Evolutionary conservation across 2,797 vertebrate genomes (phyloP), one percentile per base, ranked within the genome.

Genomic region (Microctenopoma lineatum): DNA sequence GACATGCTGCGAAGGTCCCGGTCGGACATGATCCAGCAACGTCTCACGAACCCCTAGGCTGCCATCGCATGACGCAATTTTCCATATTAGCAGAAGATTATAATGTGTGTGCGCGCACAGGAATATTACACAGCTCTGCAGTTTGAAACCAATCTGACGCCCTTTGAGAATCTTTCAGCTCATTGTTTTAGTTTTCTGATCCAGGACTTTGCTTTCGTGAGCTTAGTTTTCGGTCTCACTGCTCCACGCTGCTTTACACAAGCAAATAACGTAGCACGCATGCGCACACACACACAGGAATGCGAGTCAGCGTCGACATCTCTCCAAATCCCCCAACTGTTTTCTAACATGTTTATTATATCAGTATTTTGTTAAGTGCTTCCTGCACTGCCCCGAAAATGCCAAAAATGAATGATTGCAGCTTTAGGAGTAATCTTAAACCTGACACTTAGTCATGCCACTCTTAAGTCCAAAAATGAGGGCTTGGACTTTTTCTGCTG

Each of bases 131-230:
- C 9, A 3, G 18, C 25, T 45, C 14, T 50, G 41, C 16, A 1
- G 21, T 15, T 15, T 14, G 38, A 9, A 15, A 34, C n/a, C 15
- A 14, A 25, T 52, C 13, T 10, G 1, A 26, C 4, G 5, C 1
- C 10, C 27, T 52, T 56, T 26, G 45, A 36, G 52, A 44, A 15
- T 52, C 44, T 61, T 46, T 61, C 45, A 54, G 63, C 32, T 63
- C 36, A 26, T 25, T 70, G 34, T 68, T 76, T 70, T 62, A 32
- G 34, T 47, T 74, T 58, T 57, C 29, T 32, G 29, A 32, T 29
- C 15, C 14, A 15, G 47, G 56, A 51, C 61, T 70, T 76, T 32
- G 27, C 47, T 50, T 39, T 14, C 6, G 9, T 52, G 52, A 21
- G 29, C 47, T 50, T 63, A 21, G 44, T 53, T n/a, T 77, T 39